These are phyloP conservation scores for Acheta domesticus DNA, from an alignment of 2,888 invertebrate species.

Conservation along the genomic window DNA sequence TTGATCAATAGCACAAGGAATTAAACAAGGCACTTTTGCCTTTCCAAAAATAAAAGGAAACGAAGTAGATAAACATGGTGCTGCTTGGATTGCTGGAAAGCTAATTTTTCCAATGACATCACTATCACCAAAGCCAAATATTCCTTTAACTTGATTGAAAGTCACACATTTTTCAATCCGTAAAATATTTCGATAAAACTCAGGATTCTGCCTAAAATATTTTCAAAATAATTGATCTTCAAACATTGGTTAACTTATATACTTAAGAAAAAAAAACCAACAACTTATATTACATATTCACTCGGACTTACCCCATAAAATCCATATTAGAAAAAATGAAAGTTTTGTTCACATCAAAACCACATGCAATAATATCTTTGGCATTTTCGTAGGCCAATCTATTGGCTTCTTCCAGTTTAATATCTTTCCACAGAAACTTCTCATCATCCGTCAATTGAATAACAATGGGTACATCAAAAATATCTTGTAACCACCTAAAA, in stretches of 20 bases:
- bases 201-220: constrained; percentile 69
- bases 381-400: constrained; percentile 86
- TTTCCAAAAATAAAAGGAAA: constrained; percentile 88
- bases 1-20: constrained; percentile 99
- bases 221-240: constrained; percentile 25
- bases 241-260: no score
- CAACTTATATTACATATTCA: not conserved
- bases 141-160: constrained; percentile 95
- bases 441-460: constrained; percentile 99
- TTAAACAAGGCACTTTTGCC: constrained; percentile 73
- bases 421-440: constrained; percentile 94
- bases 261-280: not conserved
- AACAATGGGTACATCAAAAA: constrained; percentile 91
- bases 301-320: constrained; percentile 79
- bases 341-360: constrained; percentile 89
- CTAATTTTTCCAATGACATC: constrained; percentile 95
- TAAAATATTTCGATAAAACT: constrained; percentile 90
- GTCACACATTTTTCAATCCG: constrained; percentile 92
- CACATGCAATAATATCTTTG: constrained; percentile 96
- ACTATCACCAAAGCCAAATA: constrained; percentile 96
- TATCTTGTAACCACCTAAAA: constrained; percentile 90
- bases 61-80: constrained; percentile 84
- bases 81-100: constrained; percentile 95
- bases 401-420: constrained; percentile 82
- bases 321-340: constrained; percentile 95